Base-by-base conservation (phyloP, 2,113 vertebrate species). In the Lasiurus borealis region DNA sequence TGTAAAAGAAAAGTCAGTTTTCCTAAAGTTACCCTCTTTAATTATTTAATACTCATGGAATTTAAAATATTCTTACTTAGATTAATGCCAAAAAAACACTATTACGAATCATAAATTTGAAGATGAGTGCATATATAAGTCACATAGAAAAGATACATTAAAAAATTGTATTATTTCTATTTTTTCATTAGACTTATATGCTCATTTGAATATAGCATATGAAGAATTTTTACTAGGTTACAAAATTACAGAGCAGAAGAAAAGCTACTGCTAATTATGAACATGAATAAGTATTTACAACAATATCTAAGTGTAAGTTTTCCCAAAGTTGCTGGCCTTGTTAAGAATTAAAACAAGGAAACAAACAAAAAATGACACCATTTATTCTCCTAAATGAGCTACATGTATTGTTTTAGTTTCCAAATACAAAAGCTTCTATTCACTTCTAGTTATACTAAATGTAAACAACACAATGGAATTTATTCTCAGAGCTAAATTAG, bases 401-500 rank as follows among this genome's bases (percentile, higher is more conserved):
- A 78, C 85, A 78, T 6, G 0, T 0, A 44, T 93, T 91, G 44
- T 76, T 93, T 93, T 82, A 78, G 23, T 88, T 62, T 82, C 54
- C 23, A 27, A 40, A 25, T 75, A 89, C 46, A 31, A 90, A n/a
- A 1, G 1, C 27, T 90, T 93, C n/a, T 88, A 93, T 92, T 12
- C 0, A 48, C 18, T 85, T 0, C 72, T 83, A 88, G 57, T 13
- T 77, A 0, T 40, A 90, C 72, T 89, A 96, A 85, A 95, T 57
- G 73, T 48, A 95, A 86, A 46, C 2, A 89, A 69, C 90, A 86
- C 29, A n/a, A 25, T 96, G 16, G 1, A 36, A 90, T 90, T 91
- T 54, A 69, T 77, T 94, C 25, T 86, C 68, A 88, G 10, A 68
- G 59, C 5, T 95, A 95, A 97, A 18, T 8, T 54, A 94, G 68